These are phyloP conservation scores for Nasonia giraulti DNA, from an alignment of 1,140 invertebrate genomes.

Conservation along the genomic window DNA sequence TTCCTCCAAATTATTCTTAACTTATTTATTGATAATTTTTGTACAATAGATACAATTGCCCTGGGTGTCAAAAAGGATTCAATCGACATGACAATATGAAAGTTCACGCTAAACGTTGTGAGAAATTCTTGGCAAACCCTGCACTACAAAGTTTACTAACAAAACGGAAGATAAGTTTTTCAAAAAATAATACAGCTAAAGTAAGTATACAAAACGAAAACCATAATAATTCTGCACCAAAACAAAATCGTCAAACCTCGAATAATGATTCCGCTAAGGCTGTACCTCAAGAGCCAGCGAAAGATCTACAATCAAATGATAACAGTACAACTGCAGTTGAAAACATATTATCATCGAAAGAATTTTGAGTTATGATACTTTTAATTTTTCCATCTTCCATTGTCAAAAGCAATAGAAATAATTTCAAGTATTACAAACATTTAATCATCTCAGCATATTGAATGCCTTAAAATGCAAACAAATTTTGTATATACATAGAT, in stretches of 20 bases:
- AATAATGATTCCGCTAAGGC: conserved; percentile 18
- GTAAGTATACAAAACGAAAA: not conserved
- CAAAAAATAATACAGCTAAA: conserved; percentile 35
- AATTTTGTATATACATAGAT: conserved; percentile 33
- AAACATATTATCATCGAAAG: conserved; percentile 6
- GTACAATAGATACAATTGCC: conserved; percentile 59
- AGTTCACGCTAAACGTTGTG: conserved; percentile 61
- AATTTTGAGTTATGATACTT: not conserved
- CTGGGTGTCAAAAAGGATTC: conserved; percentile 60
- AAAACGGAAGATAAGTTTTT: conserved; percentile 48
- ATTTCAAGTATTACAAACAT: not conserved
- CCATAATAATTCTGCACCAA: not conserved
- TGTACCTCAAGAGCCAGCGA: not conserved
- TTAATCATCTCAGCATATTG: not conserved
- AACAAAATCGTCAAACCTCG: not conserved
- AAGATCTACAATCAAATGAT: conserved; percentile 17
- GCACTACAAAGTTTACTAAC: conserved; percentile 51
- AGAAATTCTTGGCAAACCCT: conserved; percentile 57
- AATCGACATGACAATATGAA: conserved; percentile 68
- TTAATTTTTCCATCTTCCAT: not conserved
- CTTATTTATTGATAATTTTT: conserved; percentile 34
- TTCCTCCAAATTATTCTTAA: not conserved
- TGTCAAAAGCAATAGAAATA: not conserved
- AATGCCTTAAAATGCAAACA: not conserved
- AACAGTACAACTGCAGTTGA: not conserved